Evolutionary conservation across 2,797 vertebrate species (phyloP).

Genomic region (Melanogrammus aeglefinus): DNA sequence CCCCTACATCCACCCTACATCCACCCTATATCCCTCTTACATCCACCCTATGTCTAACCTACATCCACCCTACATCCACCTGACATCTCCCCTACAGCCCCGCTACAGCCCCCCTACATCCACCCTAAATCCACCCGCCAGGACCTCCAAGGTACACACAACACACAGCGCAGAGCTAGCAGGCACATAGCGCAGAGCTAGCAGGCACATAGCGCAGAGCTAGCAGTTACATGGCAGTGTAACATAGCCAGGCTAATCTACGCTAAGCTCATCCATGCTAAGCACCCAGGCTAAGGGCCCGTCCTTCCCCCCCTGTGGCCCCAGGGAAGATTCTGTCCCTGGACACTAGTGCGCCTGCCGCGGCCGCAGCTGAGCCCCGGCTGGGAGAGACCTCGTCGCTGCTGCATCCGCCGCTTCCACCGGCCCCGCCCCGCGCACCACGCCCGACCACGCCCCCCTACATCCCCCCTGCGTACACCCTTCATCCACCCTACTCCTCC

Average conservation of each 20-base stretch:
- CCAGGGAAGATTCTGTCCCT: constrained; percentile 94
- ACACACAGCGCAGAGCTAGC: background rate
- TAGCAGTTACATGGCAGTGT: no score
- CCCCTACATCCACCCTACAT: no score
- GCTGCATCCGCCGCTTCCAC: constrained; percentile 95
- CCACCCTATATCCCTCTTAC: no score
- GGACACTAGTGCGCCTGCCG: constrained; percentile 91
- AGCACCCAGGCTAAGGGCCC: background rate
- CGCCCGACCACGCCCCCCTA: constrained; percentile 72
- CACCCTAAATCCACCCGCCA: constrained; percentile 64
- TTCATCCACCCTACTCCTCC: no score
- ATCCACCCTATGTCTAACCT: no score
- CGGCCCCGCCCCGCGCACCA: constrained; percentile 88
- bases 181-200: no score
- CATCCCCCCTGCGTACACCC: no score
- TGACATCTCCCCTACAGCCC: no score
- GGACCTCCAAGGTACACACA: constrained; percentile 86
- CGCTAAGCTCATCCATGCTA: background rate
- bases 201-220: no score
- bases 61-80: no score
- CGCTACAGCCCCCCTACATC: no score
- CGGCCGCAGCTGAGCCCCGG: constrained; percentile 94
- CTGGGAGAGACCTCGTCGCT: constrained; percentile 96
- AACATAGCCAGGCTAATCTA: no score
- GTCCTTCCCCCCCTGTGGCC: background rate